Evolutionary conservation across 2,113 vertebrate species (phyloP).

Genomic region (Promerops cafer): DNA sequence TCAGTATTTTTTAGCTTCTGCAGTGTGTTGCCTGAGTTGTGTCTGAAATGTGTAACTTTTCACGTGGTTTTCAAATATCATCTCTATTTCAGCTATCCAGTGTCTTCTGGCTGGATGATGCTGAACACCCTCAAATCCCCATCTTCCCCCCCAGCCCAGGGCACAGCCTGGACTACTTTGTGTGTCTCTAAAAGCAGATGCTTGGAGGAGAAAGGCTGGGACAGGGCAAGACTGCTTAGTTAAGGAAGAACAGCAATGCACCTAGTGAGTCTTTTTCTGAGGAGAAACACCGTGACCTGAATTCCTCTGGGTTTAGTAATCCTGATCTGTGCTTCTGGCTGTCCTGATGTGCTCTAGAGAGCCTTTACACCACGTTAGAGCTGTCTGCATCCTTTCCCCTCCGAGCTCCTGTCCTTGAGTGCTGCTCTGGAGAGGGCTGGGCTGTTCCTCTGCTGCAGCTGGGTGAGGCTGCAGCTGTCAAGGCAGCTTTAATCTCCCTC

Average conservation of each 20-base stretch:
- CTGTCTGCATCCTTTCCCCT: not conserved
- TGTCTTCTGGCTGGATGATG: not conserved
- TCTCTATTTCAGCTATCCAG: not conserved
- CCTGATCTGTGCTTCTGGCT: not conserved
- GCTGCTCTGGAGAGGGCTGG: not conserved
- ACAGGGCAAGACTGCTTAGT: not conserved
- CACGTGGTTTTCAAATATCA: not conserved
- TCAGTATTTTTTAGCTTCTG: not conserved
- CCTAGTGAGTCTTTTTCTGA: not conserved
- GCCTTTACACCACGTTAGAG: not conserved
- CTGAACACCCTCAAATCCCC: not conserved
- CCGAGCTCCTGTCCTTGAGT: not conserved
- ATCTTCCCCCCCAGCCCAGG: not conserved
- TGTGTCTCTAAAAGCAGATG: not conserved
- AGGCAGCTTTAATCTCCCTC: not conserved
- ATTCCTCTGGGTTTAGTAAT: not conserved
- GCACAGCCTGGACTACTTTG: not conserved
- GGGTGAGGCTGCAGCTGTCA: not conserved
- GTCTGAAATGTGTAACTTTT: not conserved
- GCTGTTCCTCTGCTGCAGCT: not conserved
- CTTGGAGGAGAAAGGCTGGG: not conserved
- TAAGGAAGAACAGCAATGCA: accelerated
- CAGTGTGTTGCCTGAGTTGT: accelerated
- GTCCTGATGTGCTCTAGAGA: not conserved
- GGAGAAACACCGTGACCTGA: not conserved